phyloP scores from a whole-genome alignment of 2,888 invertebrate genomes.

The Myopa testacea region DNA sequence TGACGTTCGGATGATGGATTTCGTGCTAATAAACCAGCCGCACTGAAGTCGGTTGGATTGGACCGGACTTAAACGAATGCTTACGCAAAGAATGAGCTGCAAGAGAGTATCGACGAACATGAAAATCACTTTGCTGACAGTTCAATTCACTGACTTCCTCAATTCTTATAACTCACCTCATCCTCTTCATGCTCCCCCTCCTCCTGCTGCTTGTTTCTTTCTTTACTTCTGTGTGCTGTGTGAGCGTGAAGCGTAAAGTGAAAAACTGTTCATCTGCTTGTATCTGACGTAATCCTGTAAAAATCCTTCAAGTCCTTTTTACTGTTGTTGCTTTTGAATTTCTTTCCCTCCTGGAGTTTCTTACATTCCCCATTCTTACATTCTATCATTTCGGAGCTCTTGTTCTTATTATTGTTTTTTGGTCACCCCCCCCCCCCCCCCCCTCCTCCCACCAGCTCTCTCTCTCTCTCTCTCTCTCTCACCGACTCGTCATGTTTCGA shows the following conservation, averaged over 20 bases:
- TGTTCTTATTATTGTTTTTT: background rate
- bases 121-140: slow-evolving; percentile 34
- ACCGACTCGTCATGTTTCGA: background rate
- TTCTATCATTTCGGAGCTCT: background rate
- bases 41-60: background rate
- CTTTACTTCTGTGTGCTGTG: background rate
- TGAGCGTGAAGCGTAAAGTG: slow-evolving; percentile 18
- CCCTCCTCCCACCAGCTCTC: background rate
- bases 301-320: background rate
- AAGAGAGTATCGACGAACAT: background rate
- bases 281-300: slow-evolving; percentile 13
- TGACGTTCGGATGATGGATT: slow-evolving; percentile 11
- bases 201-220: background rate
- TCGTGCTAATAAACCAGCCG: background rate
- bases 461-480: background rate
- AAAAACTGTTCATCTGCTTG: slow-evolving; percentile 7
- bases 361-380: background rate
- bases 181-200: background rate
- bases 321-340: background rate
- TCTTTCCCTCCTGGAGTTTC: background rate
- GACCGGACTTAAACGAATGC: background rate
- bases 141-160: slow-evolving; percentile 12
- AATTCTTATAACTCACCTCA: background rate
- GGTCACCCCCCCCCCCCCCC: background rate
- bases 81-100: background rate